Evolutionary conservation across 2,888 invertebrate genomes (phyloP), one percentile per base, ranked within the genome.

Genomic region (Achlya flavicornis): DNA sequence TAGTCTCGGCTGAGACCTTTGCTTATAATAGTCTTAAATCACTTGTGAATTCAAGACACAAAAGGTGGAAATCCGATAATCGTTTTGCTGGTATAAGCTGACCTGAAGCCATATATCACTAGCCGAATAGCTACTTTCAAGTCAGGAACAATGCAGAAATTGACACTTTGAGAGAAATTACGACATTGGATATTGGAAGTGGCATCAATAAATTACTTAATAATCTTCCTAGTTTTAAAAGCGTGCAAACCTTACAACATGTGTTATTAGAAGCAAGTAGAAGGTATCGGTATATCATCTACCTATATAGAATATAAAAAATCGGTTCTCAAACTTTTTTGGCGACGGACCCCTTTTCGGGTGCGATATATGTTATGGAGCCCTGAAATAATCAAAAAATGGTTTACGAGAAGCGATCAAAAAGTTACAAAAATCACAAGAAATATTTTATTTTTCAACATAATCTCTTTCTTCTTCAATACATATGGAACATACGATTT

Each of bases 41-140:
- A 53, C n/a, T 53, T 53, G 19, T 16, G 19, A n/a, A 53, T 53
- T 53, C 53, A 53, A 19, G 16, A 53, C 53, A 53, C 53, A 53
- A 53, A 53, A 53, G 53, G 53, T 53, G 53, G 53, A 19, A 53
- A 53, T 19, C 53, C 53, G 19, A 53, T 53, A 53, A 53, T 53
- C 53, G 53, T 16, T 53, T 53, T 53, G 19, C 19, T 53, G n/a
- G n/a, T 7, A 46, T 53, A 53, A 53, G 53, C 53, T 53, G 53
- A 53, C 53, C 53, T 53, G 19, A 53, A 10, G 10, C 53, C 53
- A 53, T 53, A 53, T 53, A 53, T 53, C 10, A 53, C 53, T 53
- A 53, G 10, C 53, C 53, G 19, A 53, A n/a, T 19, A 19, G 53
- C 53, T 53, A 53, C 53, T 53, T 53, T 53, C 53, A 53, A 53